Evolutionary conservation across 2,797 vertebrate genomes (phyloP).

Genomic region (Premnoplex brunnescens): DNA sequence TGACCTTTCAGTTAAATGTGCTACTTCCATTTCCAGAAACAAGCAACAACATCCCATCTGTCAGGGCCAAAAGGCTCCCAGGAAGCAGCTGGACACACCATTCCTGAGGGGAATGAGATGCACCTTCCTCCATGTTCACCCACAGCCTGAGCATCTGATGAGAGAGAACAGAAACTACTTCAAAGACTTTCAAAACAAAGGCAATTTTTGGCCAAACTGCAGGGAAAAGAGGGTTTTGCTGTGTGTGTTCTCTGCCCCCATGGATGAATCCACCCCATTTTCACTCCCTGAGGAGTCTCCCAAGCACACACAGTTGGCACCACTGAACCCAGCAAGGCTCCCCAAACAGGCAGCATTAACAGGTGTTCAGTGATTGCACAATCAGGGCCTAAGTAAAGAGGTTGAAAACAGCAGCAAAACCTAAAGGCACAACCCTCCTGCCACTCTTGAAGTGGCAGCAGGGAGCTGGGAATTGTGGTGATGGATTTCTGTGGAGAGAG

Average conservation of each 20-base stretch:
- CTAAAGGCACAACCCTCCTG: background rate
- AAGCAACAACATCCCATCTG: background rate
- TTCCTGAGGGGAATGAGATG: background rate
- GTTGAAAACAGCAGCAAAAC: background rate
- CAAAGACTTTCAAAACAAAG: background rate
- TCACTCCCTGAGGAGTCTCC: background rate
- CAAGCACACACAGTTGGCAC: background rate
- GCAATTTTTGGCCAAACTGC: background rate
- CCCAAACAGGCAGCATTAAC: background rate
- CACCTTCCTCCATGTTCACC: background rate
- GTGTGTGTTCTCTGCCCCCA: background rate
- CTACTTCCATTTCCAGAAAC: constrained; percentile 1
- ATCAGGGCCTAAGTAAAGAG: background rate
- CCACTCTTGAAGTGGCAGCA: background rate
- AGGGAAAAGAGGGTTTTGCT: background rate
- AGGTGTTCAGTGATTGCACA: background rate
- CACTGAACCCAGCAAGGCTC: background rate
- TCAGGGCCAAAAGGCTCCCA: background rate
- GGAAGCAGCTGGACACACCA: background rate
- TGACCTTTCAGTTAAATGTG: background rate
- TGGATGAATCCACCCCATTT: background rate
- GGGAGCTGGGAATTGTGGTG: background rate
- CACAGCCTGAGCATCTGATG: background rate
- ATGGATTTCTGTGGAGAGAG: background rate
- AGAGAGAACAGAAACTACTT: background rate